These are phyloP conservation scores for Mola mola DNA, from an alignment of 2,113 vertebrate genomes.

Conservation along the genomic window DNA sequence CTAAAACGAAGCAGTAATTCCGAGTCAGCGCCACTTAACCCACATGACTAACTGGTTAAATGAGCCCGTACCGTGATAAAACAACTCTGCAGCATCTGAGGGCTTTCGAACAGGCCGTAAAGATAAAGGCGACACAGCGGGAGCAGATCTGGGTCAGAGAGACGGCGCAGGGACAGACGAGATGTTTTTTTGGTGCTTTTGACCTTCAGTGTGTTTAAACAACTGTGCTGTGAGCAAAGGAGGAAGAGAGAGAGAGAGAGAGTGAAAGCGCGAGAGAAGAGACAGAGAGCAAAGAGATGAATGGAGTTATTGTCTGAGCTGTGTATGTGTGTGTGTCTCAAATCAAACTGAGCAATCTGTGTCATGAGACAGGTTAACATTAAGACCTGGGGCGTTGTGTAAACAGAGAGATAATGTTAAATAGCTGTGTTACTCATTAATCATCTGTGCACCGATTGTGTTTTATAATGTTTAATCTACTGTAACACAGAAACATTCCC, in stretches of 20 bases:
- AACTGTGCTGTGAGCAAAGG: too few species aligned
- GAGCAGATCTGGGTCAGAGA: conserved; percentile 32
- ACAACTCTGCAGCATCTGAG: not conserved
- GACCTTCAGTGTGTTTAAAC: conserved; percentile 41
- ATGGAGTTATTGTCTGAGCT: conserved; percentile 52
- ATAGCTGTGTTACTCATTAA: not conserved
- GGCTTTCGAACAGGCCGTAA: not conserved
- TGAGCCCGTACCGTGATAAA: not conserved
- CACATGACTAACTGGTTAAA: not conserved
- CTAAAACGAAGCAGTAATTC: not conserved
- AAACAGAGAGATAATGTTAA: conserved; percentile 23
- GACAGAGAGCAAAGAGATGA: conserved; percentile 26
- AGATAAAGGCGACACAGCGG: not conserved
- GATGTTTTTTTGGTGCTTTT: conserved; percentile 42
- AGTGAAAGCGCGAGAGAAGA: conserved; percentile 1
- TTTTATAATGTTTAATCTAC: not conserved
- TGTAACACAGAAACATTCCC: too few species aligned
- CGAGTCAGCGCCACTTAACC: not conserved
- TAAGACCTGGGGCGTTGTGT: not conserved
- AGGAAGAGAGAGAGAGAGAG: not conserved
- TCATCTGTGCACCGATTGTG: too few species aligned
- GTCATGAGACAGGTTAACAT: conserved; percentile 49
- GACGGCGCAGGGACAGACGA: not conserved
- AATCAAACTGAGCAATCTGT: conserved; percentile 56
- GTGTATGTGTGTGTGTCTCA: conserved; percentile 24